Evolutionary conservation across 2,888 invertebrate genomes (phyloP), one percentile per base, ranked within the genome.

Genomic region (Polyommatus icarus): DNA sequence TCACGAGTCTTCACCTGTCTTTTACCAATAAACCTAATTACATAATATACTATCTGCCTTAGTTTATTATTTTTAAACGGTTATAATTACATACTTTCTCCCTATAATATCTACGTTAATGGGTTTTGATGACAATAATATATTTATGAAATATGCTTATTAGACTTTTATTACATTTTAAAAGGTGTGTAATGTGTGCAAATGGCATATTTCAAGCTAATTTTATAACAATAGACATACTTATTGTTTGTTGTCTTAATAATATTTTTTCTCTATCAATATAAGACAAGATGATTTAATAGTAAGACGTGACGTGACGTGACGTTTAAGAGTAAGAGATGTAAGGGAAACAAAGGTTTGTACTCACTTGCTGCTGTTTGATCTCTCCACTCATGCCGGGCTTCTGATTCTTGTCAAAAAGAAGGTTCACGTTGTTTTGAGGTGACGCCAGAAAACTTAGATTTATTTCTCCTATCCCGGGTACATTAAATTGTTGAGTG

Each of bases 401-500:
- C 83, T 92, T 91, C 84, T 89, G 90, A 80, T 87, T 91, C 85
- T 92, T 92, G 82, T 93, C 93, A 78, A 91, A 91, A 20, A 92
- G 86, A 78, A 91, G 84, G 84, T 92, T 91, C 77, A 91, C 89
- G 89, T 90, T 91, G 84, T 86, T 89, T 81, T 90, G 91, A 6
- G 92, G 90, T 1, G 92, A 88, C 40, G 91, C 87, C 82, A 93
- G 82, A 83, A 92, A 93, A 81, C 91, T 93, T 32, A 93, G 87
- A 83, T 92, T 93, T 81, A 93, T 91, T 83, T 93, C 93, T 8
- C 92, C 93, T 72, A 93, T 91, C n/a, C 92, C 92, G 0, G 92
- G 93, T 1, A 93, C 91, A 87, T 91, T 92, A 84, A 92, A 92
- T 83, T 93, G 92, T 79, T 91, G 90, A 3, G 89, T 90, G 73